These are phyloP conservation scores for Ceryle rudis DNA, from an alignment of 2,797 vertebrate genomes.

Conservation along the genomic window DNA sequence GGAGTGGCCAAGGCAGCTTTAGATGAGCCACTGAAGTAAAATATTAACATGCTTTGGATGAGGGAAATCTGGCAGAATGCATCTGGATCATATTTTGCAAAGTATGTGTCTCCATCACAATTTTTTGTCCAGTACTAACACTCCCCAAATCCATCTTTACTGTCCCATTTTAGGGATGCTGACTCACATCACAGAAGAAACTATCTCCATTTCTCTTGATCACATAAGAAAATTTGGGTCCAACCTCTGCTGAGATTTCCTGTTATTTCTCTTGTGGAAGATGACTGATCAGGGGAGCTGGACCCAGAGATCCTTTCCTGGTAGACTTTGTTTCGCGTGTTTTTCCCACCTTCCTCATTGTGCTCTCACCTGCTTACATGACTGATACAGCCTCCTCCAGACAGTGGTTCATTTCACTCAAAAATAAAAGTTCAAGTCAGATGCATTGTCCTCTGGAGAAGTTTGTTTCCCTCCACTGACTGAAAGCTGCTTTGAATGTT, in stretches of 20 bases:
- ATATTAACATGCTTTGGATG: background rate
- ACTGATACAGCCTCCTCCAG: background rate
- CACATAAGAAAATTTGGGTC: background rate
- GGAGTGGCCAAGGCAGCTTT: background rate
- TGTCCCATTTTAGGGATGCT: background rate
- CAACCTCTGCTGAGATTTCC: background rate
- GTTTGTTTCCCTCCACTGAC: background rate
- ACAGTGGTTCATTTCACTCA: background rate
- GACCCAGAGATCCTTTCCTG: background rate
- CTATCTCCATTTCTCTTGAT: background rate
- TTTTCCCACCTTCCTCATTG: background rate
- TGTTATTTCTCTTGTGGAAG: background rate
- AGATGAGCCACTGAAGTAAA: background rate
- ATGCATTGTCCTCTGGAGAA: background rate
- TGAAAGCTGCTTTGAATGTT: background rate
- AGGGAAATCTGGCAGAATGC: background rate
- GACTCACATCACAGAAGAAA: background rate
- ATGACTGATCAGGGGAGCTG: background rate
- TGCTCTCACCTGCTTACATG: background rate
- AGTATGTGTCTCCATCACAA: accelerated
- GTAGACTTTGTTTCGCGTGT: background rate
- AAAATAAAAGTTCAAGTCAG: background rate
- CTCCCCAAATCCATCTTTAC: background rate
- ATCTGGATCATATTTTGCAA: background rate
- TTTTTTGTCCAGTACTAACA: background rate